A percentile compares a stretch with the other conserved stretches of the same genome.
Evolutionary conservation across 2,113 vertebrate species (phyloP).

Genomic region (Mus pahari): DNA sequence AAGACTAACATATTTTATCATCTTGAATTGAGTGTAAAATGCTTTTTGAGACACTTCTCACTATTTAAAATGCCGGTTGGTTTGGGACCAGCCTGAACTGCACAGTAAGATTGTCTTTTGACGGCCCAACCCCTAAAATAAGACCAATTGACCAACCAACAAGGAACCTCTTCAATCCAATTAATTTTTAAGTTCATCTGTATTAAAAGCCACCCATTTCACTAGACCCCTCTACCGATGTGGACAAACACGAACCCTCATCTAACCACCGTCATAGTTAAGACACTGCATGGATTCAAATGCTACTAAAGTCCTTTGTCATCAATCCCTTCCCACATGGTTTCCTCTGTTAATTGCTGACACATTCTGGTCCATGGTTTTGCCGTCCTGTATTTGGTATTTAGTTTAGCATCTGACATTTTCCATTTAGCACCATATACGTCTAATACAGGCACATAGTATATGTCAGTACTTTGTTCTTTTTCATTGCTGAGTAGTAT

Average conservation of each 20-base stretch:
- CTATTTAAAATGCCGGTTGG: not conserved
- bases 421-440: not conserved
- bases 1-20: not conserved
- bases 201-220: not conserved
- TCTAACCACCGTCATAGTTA: too few relatives aligned
- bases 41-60: not conserved
- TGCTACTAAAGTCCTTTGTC: not conserved
- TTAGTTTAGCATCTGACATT: not conserved
- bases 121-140: not conserved
- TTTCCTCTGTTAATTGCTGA: not conserved
- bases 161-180: not conserved
- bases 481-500: not conserved
- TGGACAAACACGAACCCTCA: not conserved
- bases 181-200: not conserved
- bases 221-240: not conserved
- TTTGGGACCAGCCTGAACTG: not conserved
- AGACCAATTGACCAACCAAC: not conserved
- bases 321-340: fast-evolving
- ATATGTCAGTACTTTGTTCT: fast-evolving
- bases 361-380: not conserved
- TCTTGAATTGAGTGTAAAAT: not conserved
- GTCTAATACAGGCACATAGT: not conserved
- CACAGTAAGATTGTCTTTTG: not conserved
- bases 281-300: not conserved
- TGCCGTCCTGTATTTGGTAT: not conserved